A percentile compares a stretch with the other conserved stretches of the same genome.
Evolutionary conservation across 1,140 invertebrate species (phyloP).

Genomic region (Watersipora subatra): DNA sequence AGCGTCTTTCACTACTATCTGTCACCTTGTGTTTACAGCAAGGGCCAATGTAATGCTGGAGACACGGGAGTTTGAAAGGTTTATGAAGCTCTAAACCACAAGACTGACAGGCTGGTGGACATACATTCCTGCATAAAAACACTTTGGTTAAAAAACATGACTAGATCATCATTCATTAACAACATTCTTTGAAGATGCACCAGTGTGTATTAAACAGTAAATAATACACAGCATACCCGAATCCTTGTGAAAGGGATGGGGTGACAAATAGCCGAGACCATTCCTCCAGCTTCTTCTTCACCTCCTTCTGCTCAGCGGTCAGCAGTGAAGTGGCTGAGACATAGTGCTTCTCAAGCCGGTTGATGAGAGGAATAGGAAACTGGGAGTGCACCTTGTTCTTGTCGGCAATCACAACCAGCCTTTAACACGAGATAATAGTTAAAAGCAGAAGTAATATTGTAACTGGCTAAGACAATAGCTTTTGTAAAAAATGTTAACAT

Average conservation of each 20-base stretch:
- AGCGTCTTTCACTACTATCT: background rate
- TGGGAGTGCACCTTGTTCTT: conserved; percentile 27
- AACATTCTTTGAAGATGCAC: no score
- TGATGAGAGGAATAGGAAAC: conserved; percentile 34
- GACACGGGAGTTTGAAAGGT: background rate
- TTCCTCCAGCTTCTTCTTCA: conserved; percentile 16
- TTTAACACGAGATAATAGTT: no score
- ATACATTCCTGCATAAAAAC: background rate
- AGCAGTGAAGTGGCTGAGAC: conserved; percentile 23
- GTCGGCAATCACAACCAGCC: conserved; percentile 31
- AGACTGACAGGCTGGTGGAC: background rate
- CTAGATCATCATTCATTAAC: no score
- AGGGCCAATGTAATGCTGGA: background rate
- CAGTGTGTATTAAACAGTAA: no score
- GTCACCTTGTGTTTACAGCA: background rate
- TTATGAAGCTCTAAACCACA: background rate
- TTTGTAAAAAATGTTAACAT: no score
- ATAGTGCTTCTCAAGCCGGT: conserved; percentile 33
- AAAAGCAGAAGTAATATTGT: background rate
- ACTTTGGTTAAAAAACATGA: no score
- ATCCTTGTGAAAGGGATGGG: no score
- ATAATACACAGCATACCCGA: no score
- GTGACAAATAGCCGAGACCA: conserved; percentile 22
- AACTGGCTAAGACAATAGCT: conserved; percentile 10
- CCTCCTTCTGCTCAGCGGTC: conserved; percentile 14